phyloP scores from a whole-genome alignment of 2,888 invertebrate genomes.

The Chalcosyrphus nemorum region DNA sequence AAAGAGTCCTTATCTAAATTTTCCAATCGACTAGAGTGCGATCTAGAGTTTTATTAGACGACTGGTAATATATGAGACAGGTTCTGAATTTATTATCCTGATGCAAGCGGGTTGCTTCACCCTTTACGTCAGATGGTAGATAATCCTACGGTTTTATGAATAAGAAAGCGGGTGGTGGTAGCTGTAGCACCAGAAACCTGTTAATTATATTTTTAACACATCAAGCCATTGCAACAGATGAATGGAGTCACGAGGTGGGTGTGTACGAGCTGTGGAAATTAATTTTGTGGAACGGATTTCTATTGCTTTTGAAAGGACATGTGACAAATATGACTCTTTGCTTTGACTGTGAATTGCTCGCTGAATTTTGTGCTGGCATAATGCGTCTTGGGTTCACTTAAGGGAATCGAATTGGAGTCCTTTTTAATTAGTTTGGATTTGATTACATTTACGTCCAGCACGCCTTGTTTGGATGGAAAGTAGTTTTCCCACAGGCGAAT shows the following conservation, averaged over 20 bases:
- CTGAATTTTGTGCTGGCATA: too few species aligned
- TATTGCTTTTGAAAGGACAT: neutral
- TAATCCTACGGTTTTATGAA: neutral
- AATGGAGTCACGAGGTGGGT: neutral
- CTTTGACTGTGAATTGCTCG: too few species aligned
- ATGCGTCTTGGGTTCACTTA: too few species aligned
- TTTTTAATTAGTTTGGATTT: too few species aligned
- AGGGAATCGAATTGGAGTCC: too few species aligned
- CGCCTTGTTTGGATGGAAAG: too few species aligned
- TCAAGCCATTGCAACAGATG: neutral
- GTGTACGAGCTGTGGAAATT: neutral
- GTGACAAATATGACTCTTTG: neutral
- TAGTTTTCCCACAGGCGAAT: too few species aligned
- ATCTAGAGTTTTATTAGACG: neutral
- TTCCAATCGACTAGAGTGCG: neutral
- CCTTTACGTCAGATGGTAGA: conserved; percentile 42
- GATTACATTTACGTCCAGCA: too few species aligned
- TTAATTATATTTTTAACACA: conserved; percentile 35
- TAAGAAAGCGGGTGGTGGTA: conserved; percentile 17
- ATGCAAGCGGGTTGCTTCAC: neutral
- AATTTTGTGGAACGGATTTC: neutral
- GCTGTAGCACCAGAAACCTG: conserved; percentile 27
- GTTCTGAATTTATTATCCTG: conserved; percentile 20
- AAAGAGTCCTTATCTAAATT: conserved; percentile 26
- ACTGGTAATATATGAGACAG: conserved; percentile 22